phyloP scores from a whole-genome alignment of 2,113 vertebrate genomes.

The Sphaerodactylus townsendi region DNA sequence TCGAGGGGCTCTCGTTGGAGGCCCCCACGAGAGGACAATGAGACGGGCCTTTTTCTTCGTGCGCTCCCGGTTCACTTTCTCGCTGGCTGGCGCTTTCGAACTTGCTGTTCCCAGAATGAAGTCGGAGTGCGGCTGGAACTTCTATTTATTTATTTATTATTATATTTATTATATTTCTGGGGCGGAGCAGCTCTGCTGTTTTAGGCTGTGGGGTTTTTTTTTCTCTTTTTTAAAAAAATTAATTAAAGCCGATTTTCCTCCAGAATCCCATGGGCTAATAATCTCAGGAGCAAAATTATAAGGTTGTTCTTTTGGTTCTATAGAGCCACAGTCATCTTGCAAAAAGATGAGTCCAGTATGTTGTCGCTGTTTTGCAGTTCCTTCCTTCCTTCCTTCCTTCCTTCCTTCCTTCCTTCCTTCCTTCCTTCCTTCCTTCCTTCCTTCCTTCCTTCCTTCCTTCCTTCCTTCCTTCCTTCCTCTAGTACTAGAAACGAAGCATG shows the following conservation, averaged over 20 bases:
- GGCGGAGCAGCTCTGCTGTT: constrained; percentile 58
- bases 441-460: too few relatives aligned
- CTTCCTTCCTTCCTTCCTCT: not conserved
- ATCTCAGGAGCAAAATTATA: constrained; percentile 44
- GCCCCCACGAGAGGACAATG: constrained; percentile 75
- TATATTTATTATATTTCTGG: too few relatives aligned
- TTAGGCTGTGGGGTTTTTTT: too few relatives aligned
- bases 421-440: not conserved
- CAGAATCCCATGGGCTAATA: constrained; percentile 29
- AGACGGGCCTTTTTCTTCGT: constrained; percentile 73
- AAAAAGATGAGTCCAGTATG: constrained; percentile 22
- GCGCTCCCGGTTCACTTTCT: constrained; percentile 73
- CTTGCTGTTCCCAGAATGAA: constrained; percentile 73
- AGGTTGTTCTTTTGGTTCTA: constrained; percentile 41
- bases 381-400: not conserved
- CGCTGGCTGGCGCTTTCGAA: constrained; percentile 74
- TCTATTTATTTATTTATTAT: constrained; percentile 66
- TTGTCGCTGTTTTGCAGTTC: not conserved
- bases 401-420: not conserved
- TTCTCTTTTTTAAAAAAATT: too few relatives aligned
- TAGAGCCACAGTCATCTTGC: constrained; percentile 42
- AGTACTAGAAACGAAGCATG: not conserved
- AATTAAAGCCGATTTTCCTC: constrained; percentile 44
- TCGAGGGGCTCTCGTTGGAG: constrained; percentile 79
- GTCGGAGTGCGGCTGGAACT: constrained; percentile 71